A percentile compares a stretch with the other conserved stretches of the same genome.
Evolutionary conservation across 92 coral and sea anemone genomes (phyloP).

Genomic region (Actinostola sp.): DNA sequence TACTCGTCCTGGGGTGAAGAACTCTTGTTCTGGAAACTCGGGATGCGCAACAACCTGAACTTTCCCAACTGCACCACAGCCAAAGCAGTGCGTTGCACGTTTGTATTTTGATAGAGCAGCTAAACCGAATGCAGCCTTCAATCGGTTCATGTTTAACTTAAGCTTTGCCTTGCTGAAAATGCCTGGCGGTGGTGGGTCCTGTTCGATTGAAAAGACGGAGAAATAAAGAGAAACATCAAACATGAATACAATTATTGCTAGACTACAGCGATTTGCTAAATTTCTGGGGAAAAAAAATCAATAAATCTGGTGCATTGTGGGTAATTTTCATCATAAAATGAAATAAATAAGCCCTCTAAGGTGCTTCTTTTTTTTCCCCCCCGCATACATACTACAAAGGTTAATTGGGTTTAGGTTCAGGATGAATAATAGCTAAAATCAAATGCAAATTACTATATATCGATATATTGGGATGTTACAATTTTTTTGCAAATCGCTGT

Average conservation of each 20-base stretch:
- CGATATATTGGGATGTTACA: too few relatives aligned
- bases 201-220: background rate
- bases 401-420: too few relatives aligned
- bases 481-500: too few relatives aligned
- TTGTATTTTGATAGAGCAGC: constrained; percentile 43
- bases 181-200: constrained; percentile 78
- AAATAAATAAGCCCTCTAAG: too few relatives aligned
- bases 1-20: constrained; percentile 62
- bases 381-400: too few relatives aligned
- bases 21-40: constrained; percentile 80
- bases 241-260: background rate
- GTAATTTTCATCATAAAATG: too few relatives aligned
- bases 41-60: constrained; percentile 63
- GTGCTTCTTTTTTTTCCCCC: too few relatives aligned
- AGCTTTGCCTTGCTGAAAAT: constrained; percentile 63
- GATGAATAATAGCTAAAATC: too few relatives aligned
- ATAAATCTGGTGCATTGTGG: too few relatives aligned
- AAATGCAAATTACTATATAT: too few relatives aligned
- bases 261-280: too few relatives aligned
- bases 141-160: constrained; percentile 39
- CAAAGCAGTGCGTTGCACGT: constrained; percentile 69
- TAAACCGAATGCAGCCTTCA: constrained; percentile 62
- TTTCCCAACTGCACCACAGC: constrained; percentile 55
- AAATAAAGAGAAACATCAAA: background rate
- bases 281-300: too few relatives aligned